Percentiles rank a stretch among this genome's conserved stretches.
phyloP scores from a whole-genome alignment of 2,888 invertebrate species.

The Lagria hirta region DNA sequence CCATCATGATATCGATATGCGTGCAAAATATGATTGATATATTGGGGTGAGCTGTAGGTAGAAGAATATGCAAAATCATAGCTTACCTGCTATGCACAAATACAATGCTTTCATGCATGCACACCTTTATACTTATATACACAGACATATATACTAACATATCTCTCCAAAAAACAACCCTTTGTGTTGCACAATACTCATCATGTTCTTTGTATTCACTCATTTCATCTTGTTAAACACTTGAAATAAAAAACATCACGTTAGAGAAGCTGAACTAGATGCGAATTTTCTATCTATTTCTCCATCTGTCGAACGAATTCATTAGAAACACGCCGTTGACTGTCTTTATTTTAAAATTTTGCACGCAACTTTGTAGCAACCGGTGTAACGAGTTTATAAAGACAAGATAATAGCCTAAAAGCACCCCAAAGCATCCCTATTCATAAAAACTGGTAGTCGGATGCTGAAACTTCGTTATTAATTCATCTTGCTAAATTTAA shows the following conservation, averaged over 20 bases:
- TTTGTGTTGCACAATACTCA: slow-evolving; percentile 43
- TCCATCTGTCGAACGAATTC: slow-evolving; percentile 20
- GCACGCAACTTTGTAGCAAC: slow-evolving; percentile 14
- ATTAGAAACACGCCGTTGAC: slow-evolving; percentile 19
- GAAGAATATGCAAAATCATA: slow-evolving; percentile 38
- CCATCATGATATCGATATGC: slow-evolving; percentile 50
- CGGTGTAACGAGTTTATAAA: slow-evolving; percentile 17
- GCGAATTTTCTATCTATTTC: no score
- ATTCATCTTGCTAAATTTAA: no score
- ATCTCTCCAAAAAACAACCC: slow-evolving; percentile 45
- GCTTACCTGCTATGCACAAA: slow-evolving; percentile 49
- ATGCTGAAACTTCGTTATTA: no score
- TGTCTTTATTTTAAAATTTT: slow-evolving; percentile 12
- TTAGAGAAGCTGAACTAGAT: no score
- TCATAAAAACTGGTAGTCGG: slow-evolving; percentile 12
- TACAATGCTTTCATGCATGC: slow-evolving; percentile 47
- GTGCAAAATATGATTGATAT: slow-evolving; percentile 53
- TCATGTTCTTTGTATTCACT: slow-evolving; percentile 35
- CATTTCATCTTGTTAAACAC: slow-evolving; percentile 42
- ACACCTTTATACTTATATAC: slow-evolving; percentile 43
- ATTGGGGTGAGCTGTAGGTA: slow-evolving; percentile 48
- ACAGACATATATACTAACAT: slow-evolving; percentile 40
- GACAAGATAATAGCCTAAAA: slow-evolving; percentile 15
- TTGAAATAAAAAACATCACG: slow-evolving; percentile 31
- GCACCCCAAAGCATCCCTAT: slow-evolving; percentile 12